These are phyloP conservation scores for Gambelia wislizenii DNA, from an alignment of 2,797 vertebrate species.

Conservation along the genomic window DNA sequence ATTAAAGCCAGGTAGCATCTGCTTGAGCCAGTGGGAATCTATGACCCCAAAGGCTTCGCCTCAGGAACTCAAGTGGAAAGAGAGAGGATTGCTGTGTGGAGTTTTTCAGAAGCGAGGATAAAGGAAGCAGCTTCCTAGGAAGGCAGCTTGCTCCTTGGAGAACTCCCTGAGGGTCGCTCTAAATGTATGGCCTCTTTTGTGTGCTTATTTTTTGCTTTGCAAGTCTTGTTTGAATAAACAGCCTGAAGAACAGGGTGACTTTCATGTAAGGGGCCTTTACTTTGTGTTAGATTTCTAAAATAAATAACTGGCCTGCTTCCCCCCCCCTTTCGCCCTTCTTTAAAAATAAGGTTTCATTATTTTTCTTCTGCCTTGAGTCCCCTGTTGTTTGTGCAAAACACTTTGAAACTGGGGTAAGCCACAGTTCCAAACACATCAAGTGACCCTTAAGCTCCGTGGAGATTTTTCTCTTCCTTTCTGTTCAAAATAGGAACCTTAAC, in stretches of 20 bases:
- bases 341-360: background rate
- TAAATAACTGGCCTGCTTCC: constrained; percentile 2
- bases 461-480: constrained; percentile 19
- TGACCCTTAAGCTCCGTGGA: background rate
- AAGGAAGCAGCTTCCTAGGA: constrained; percentile 12
- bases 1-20: constrained; percentile 22
- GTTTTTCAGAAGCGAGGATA: constrained; percentile 12
- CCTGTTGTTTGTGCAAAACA: constrained; percentile 21
- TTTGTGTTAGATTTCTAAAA: constrained; percentile 36
- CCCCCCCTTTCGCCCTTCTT: accelerated
- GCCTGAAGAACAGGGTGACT: constrained; percentile 13
- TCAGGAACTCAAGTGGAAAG: constrained; percentile 16
- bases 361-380: background rate
- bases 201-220: background rate
- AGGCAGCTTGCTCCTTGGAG: background rate
- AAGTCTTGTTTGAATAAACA: constrained; percentile 8
- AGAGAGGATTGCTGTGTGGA: background rate
- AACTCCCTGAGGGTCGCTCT: background rate
- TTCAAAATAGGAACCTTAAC: background rate
- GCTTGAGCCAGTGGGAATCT: background rate
- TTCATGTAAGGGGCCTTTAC: constrained; percentile 2
- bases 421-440: background rate
- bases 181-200: constrained; percentile 32
- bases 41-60: constrained; percentile 10
- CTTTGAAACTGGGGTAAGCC: constrained; percentile 27